Percentiles rank a stretch among this genome's conserved stretches.
These are phyloP conservation scores for Nephrocerus scutellatus DNA, from an alignment of 2,888 invertebrate genomes.

Conservation along the genomic window DNA sequence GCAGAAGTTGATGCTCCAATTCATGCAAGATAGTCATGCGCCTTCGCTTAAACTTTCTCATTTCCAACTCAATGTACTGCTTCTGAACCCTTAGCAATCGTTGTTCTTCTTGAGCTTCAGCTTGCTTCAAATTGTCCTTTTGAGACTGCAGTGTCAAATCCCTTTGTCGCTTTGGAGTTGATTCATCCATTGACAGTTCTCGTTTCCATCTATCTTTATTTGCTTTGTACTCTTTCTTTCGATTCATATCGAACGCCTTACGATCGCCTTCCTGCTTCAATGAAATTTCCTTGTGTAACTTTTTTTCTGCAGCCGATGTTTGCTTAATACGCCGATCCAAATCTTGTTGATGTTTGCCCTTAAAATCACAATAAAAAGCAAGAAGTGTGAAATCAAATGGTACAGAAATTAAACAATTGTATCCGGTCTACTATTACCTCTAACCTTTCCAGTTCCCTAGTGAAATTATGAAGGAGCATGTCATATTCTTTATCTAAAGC, in stretches of 20 bases:
- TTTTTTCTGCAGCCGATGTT: slow-evolving; percentile 83
- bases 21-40: slow-evolving; percentile 80
- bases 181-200: slow-evolving; percentile 84
- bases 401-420: neutral
- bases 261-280: slow-evolving; percentile 84
- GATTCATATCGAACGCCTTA: slow-evolving; percentile 83
- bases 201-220: slow-evolving; percentile 96
- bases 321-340: slow-evolving; percentile 76
- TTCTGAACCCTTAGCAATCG: slow-evolving; percentile 80
- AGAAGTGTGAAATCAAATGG: neutral
- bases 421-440: too few species aligned
- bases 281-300: slow-evolving; percentile 85
- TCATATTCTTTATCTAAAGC: slow-evolving; percentile 96
- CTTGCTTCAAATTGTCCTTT: slow-evolving; percentile 84
- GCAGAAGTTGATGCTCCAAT: slow-evolving; percentile 81
- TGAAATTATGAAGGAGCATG: slow-evolving; percentile 81
- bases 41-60: slow-evolving; percentile 85
- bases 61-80: slow-evolving; percentile 85
- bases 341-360: slow-evolving; percentile 70
- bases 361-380: too few species aligned
- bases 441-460: slow-evolving; percentile 83
- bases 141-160: slow-evolving; percentile 86
- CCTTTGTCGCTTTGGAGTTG: slow-evolving; percentile 83
- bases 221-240: slow-evolving; percentile 94
- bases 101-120: slow-evolving; percentile 86